Evolutionary conservation across 2,797 vertebrate genomes (phyloP), one percentile per base, ranked within the genome.

Genomic region (Xiphophorus birchmanni): DNA sequence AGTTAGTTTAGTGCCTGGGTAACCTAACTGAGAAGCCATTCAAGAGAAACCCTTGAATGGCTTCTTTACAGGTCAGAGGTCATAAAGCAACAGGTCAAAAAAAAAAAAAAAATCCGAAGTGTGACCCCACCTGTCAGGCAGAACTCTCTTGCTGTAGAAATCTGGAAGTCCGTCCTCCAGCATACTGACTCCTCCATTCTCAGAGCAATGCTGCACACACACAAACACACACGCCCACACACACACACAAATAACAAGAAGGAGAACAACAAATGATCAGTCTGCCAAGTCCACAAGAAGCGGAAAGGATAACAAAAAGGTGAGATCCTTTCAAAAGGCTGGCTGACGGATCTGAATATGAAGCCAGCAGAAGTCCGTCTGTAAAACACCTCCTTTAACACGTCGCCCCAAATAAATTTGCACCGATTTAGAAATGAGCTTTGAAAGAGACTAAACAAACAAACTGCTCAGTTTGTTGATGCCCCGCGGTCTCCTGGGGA

Each of bases 121-220:
- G 67, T 42, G 35, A 23, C 72, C 3, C 12, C 80, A 96, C 96
- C 96, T 97, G 93, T 98, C 97, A 37, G 96, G 96, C 80, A 98
- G 94, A 82, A 98, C 97, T 84, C 96, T 96, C 87, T 97, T 97
- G 94, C 95, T 97, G 94, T 97, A 98, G 93, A 98, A 98, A 84
- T 98, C 97, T 63, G 97, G 97, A 10, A 98, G 92, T 77, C 97
- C 97, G 42, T 98, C 97, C 63, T 98, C 97, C 77, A 98, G 88
- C 47, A 96, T 93, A 77, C 90, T 95, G 78, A 96, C 96, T 77
- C 92, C 96, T 74, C 97, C 97, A 0, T 97, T 97, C 89, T 97
- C 97, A 0, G 95, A 95, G 84, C 92, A 92, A 74, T 95, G 94
- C 94, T 97, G 69, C 60, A 26, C 78, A 45, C 56, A 67, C 75